phyloP scores from a whole-genome alignment of 2,797 vertebrate species.

The Macrochelys suwanniensis region DNA sequence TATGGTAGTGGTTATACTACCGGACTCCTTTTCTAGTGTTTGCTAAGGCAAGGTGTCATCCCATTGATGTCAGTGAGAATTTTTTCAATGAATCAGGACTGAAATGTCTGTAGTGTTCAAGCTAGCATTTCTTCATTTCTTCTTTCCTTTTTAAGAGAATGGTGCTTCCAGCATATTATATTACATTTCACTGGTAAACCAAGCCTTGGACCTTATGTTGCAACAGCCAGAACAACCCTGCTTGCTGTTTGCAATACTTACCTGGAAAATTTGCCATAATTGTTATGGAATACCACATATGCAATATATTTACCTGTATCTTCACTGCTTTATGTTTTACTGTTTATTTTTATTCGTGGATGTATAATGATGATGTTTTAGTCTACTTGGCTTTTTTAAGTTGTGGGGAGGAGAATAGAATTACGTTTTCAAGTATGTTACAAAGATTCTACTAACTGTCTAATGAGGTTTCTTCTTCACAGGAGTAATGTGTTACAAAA shows the following conservation, averaged over 20 bases:
- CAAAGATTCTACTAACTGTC: not conserved
- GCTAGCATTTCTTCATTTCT: constrained; percentile 21
- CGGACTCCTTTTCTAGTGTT: not conserved
- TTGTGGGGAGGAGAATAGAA: not conserved
- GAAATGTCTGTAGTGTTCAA: constrained; percentile 19
- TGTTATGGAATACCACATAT: not conserved
- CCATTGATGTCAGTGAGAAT: not conserved
- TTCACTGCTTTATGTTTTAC: not conserved
- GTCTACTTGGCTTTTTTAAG: not conserved
- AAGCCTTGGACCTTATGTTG: not conserved
- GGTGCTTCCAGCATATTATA: not conserved
- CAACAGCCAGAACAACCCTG: not conserved
- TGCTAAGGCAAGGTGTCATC: constrained; percentile 1
- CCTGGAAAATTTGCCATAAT: constrained; percentile 4
- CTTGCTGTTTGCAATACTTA: not conserved
- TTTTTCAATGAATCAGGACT: not conserved
- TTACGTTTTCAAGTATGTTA: not conserved
- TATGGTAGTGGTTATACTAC: not conserved
- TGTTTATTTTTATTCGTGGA: constrained; percentile 13
- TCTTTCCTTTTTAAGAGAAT: not conserved
- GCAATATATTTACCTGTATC: not conserved
- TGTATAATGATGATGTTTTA: not conserved
- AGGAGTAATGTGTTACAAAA: constrained; percentile 91
- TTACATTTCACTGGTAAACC: not conserved
- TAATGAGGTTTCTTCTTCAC: constrained; percentile 67